These are phyloP conservation scores for Eutolmus rufibarbis DNA, from an alignment of 2,888 invertebrate species.

Conservation along the genomic window DNA sequence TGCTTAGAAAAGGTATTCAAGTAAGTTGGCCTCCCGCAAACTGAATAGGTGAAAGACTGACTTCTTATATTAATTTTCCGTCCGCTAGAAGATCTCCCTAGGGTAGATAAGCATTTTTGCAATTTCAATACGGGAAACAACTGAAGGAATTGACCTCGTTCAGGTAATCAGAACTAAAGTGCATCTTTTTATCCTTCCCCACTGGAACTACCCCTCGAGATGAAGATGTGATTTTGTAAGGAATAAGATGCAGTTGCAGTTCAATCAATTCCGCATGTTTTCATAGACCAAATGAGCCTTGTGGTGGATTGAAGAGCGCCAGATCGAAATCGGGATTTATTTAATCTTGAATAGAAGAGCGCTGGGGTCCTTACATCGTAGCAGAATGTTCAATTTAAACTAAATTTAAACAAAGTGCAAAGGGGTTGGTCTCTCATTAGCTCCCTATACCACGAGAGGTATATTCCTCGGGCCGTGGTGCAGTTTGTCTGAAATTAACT, in stretches of 20 bases:
- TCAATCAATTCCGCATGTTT: not conserved
- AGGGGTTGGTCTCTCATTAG: not conserved
- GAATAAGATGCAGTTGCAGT: not conserved
- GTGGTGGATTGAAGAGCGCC: not conserved
- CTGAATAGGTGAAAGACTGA: not conserved
- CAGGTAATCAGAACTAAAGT: not conserved
- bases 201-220: not conserved
- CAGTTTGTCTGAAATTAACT: not conserved
- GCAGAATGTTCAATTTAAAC: not conserved
- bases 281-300: not conserved
- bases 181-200: not conserved
- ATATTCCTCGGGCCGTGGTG: not conserved
- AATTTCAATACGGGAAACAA: not conserved
- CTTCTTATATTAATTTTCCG: not conserved
- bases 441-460: not conserved
- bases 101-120: not conserved
- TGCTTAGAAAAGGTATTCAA: not conserved
- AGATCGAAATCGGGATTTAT: not conserved
- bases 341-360: not conserved
- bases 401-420: not conserved
- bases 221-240: not conserved
- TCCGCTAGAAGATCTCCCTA: not conserved
- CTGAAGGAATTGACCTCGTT: not conserved
- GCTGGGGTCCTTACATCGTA: not conserved
- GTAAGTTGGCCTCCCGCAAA: not conserved